Base-by-base conservation (phyloP, 1,140 invertebrate genomes). In the Saccostrea echinata region DNA sequence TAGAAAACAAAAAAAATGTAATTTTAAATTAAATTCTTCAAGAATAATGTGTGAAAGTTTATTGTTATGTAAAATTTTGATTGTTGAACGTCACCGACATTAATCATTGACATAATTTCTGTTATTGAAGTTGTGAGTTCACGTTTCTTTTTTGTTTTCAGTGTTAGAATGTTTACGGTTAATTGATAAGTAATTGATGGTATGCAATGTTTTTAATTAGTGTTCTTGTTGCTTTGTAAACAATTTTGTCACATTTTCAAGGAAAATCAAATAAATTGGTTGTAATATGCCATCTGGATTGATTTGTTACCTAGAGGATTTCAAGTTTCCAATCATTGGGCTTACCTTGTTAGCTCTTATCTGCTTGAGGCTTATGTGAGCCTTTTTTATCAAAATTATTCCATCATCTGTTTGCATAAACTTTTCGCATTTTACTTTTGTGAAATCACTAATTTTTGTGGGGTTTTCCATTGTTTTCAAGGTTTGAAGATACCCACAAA, bases 161-260 rank as follows among this genome's bases (percentile, higher is more conserved):
- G 30, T 76, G 68, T 76, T 76, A 76, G 68, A 76, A 76, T 76
- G 27, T 76, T 76, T 76, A 76, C 27, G 27, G 68, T 76, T 76
- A 76, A 76, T 33, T 27, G 16, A 30, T 76, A 16, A 76, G 68
- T 30, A 76, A 76, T 76, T 30, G 27, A 76, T 76, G 68, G 68
- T 76, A 76, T 76, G 68, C 68, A 76, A 76, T 76, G 68, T 76
- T 76, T 64, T 64, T 0, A 64, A 64, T 64, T 76, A 76, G 68
- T 76, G 68, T 76, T 76, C 68, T 76, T 76, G 68, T 76, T 76
- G 68, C 68, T 76, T 76, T 76, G 27, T 76, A 76, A 76, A 76
- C 68, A 76, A 76, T 76, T 76, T 76, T 76, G 68, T 76, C 68
- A 76, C 68, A 76, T 76, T 76, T 76, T 76, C 68, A 76, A 76